phyloP scores from a whole-genome alignment of 2,888 invertebrate species.

The Drosophila conformis region DNA sequence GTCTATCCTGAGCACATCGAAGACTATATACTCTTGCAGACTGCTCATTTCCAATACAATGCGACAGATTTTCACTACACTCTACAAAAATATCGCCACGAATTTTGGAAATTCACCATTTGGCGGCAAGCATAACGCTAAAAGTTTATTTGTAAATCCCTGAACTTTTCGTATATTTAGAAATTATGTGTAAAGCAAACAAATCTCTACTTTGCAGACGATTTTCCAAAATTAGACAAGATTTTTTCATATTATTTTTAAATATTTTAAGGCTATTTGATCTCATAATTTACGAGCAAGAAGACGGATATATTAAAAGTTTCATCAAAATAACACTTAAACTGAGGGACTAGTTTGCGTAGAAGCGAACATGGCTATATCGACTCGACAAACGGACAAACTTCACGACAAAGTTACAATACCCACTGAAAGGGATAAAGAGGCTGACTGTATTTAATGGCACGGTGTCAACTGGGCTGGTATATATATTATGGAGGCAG shows the following conservation, averaged over 20 bases:
- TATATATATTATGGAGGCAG: slow-evolving; percentile 11
- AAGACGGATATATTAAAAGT: not conserved
- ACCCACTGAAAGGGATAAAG: not conserved
- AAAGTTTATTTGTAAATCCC: not conserved
- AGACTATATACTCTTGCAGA: not conserved
- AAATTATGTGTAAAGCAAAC: not conserved
- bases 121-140: not conserved
- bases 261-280: not conserved
- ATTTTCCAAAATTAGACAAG: not conserved
- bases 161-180: not conserved
- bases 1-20: not conserved
- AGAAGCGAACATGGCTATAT: not conserved
- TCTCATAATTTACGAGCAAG: not conserved
- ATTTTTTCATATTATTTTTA: not conserved
- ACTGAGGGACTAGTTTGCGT: not conserved
- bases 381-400: not conserved
- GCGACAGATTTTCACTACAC: not conserved
- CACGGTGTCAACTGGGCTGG: slow-evolving; percentile 37
- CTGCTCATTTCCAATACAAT: not conserved
- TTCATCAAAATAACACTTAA: not conserved
- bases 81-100: not conserved
- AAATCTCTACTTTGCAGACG: not conserved
- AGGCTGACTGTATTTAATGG: slow-evolving; percentile 2
- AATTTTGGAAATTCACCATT: not conserved
- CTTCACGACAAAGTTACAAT: not conserved